These are phyloP conservation scores for Eospalax fontanierii DNA, from an alignment of 2,797 vertebrate genomes.

Conservation along the genomic window DNA sequence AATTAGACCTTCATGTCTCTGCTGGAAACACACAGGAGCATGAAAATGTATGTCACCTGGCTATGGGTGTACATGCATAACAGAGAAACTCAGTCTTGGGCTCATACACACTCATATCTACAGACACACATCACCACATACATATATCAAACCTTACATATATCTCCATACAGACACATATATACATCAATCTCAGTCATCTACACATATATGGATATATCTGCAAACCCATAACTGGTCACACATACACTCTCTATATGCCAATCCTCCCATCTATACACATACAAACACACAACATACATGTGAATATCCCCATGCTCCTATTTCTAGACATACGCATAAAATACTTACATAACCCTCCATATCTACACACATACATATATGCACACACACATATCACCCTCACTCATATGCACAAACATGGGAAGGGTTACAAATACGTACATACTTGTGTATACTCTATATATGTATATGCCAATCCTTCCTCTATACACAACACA, in stretches of 20 bases:
- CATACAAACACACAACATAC: background rate
- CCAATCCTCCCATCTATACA: background rate
- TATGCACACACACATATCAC: background rate
- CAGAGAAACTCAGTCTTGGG: background rate
- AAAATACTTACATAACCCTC: background rate
- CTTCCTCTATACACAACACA: background rate
- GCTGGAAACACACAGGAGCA: constrained; percentile 5
- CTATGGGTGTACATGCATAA: background rate
- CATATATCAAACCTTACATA: background rate
- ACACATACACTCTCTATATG: background rate
- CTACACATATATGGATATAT: background rate
- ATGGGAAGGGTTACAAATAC: too few relatives aligned
- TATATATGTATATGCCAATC: background rate
- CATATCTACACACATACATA: background rate
- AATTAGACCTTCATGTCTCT: background rate
- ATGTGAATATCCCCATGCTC: background rate
- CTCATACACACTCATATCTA: background rate
- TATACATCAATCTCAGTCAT: background rate
- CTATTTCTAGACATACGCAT: background rate
- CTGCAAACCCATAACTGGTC: background rate
- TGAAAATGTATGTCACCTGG: background rate
- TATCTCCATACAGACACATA: background rate
- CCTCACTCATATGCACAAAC: background rate
- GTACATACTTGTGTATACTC: background rate
- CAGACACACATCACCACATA: background rate